Evolutionary conservation across 2,888 invertebrate species (phyloP).

Genomic region (Podabrus alpinus): DNA sequence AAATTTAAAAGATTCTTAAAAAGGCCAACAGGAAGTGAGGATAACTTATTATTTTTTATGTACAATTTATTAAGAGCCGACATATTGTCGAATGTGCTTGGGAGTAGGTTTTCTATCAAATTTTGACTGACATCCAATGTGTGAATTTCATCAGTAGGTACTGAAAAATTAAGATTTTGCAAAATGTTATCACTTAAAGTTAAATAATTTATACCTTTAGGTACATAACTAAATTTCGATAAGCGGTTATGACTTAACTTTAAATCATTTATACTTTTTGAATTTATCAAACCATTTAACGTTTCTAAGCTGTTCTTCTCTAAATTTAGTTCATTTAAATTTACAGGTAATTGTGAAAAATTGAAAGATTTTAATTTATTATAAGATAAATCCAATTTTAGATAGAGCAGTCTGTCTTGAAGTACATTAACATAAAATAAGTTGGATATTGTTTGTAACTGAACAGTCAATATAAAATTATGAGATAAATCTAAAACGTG

Average conservation of each 20-base stretch:
- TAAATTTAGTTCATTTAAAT: background rate
- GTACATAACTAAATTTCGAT: background rate
- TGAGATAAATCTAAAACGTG: slow-evolving; percentile 2
- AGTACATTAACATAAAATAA: background rate
- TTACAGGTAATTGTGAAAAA: background rate
- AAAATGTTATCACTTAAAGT: background rate
- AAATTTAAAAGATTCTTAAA: slow-evolving; percentile 3
- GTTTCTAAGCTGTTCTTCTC: background rate
- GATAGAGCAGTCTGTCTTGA: background rate
- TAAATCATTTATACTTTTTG: background rate
- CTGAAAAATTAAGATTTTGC: background rate
- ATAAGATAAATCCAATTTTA: background rate
- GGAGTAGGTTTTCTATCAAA: background rate
- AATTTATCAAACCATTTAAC: background rate
- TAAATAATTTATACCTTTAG: background rate
- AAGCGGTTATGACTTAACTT: background rate
- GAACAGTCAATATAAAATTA: background rate
- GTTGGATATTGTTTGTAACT: background rate
- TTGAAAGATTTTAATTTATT: slow-evolving; percentile 2
- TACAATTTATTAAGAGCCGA: background rate
- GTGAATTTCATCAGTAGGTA: background rate
- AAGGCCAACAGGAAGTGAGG: slow-evolving; percentile 10
- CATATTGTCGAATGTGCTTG: background rate
- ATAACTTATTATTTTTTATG: slow-evolving; percentile 8
- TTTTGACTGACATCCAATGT: slow-evolving; percentile 6